These are phyloP conservation scores for Periophthalmodon schlosseri DNA, from an alignment of 2,113 vertebrate species.

Conservation along the genomic window DNA sequence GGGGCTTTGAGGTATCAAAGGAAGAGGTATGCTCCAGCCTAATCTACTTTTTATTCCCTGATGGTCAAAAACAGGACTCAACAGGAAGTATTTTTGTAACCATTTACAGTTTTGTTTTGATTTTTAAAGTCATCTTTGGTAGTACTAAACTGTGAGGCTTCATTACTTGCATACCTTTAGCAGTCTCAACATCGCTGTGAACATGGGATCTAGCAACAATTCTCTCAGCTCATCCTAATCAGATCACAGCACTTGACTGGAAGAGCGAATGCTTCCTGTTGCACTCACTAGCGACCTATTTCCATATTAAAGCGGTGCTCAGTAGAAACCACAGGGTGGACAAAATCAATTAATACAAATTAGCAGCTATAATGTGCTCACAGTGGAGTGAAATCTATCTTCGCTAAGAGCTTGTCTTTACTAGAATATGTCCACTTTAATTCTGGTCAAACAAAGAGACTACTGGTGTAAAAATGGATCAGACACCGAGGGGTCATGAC, in stretches of 20 bases:
- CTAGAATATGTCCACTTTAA: conserved; percentile 1
- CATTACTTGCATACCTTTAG: conserved; percentile 29
- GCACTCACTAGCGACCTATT: conserved; percentile 23
- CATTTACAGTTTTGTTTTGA: neutral
- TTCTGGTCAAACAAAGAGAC: conserved; percentile 4
- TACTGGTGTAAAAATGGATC: neutral
- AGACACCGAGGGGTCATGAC: conserved; percentile 12
- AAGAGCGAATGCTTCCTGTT: conserved; percentile 11
- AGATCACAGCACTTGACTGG: neutral
- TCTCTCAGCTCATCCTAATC: conserved; percentile 26
- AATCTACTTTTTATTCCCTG: conserved; percentile 42
- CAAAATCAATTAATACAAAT: conserved; percentile 45
- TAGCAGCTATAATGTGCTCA: conserved; percentile 18
- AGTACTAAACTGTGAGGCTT: neutral
- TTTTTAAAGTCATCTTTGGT: neutral
- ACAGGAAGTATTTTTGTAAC: neutral
- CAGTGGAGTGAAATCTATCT: conserved; percentile 24
- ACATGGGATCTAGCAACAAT: conserved; percentile 1
- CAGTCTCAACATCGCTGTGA: conserved; percentile 13
- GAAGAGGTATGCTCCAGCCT: conserved; percentile 51
- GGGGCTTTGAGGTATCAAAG: conserved; percentile 63
- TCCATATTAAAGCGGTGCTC: conserved; percentile 27
- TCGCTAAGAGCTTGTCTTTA: conserved; percentile 4
- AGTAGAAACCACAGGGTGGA: conserved; percentile 25
- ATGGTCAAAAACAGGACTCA: conserved; percentile 5